phyloP scores from a whole-genome alignment of 2,888 invertebrate genomes.

The Drosophila melanocephala region DNA sequence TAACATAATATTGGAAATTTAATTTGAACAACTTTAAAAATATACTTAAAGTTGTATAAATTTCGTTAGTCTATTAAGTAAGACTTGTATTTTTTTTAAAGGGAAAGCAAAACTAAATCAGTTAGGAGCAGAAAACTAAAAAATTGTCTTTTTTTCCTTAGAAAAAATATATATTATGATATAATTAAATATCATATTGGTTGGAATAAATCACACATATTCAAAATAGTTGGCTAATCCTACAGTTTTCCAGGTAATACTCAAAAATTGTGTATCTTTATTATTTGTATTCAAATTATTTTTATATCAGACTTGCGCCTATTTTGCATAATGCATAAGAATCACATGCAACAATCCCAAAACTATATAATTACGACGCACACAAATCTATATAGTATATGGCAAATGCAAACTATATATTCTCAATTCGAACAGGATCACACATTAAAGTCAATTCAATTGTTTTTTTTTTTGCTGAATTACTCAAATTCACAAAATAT shows the following conservation, averaged over 20 bases:
- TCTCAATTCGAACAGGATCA: constrained; percentile 21
- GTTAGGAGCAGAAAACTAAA: background rate
- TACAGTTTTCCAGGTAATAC: background rate
- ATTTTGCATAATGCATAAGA: constrained; percentile 8
- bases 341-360: constrained; percentile 16
- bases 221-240: background rate
- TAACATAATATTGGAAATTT: too few species aligned
- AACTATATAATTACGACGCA: constrained; percentile 3
- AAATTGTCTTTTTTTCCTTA: background rate
- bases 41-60: too few species aligned
- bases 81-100: background rate
- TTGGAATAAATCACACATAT: background rate
- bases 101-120: background rate
- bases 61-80: too few species aligned
- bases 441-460: constrained; percentile 48
- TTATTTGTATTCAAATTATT: background rate
- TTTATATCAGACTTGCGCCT: background rate
- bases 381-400: background rate
- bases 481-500: constrained; percentile 12
- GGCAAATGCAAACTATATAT: background rate
- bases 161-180: background rate
- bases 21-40: too few species aligned
- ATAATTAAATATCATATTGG: background rate
- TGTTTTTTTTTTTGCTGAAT: constrained; percentile 34
- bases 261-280: background rate